Conservation (phyloP, 2,797 vertebrate genomes). For the Falco columbarius region DNA sequence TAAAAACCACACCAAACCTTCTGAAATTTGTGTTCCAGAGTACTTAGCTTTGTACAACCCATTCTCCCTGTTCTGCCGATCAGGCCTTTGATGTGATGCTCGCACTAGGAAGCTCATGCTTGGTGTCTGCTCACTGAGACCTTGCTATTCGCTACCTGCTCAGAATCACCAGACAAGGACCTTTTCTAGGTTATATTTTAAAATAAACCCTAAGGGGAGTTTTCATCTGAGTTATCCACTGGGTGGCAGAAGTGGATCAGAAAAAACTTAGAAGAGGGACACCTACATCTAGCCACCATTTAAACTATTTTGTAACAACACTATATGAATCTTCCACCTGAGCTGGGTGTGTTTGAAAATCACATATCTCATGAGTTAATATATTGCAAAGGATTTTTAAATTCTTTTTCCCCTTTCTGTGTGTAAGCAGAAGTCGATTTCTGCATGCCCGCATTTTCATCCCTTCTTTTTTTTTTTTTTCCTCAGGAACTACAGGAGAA, state of each 20-base stretch:
- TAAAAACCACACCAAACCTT: neutral
- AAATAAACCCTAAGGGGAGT: neutral
- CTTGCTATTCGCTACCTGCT: neutral
- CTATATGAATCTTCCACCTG: neutral
- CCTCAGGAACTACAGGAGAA: neutral
- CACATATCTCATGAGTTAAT: neutral
- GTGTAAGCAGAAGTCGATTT: neutral
- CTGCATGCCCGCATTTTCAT: neutral
- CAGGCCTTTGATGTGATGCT: neutral
- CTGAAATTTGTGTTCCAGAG: neutral
- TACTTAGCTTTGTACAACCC: neutral
- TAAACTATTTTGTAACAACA: neutral
- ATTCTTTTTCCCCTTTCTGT: neutral
- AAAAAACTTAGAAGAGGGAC: neutral
- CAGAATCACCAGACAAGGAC: neutral
- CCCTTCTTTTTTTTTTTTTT: neutral
- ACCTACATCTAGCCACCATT: neutral
- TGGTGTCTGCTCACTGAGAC: neutral
- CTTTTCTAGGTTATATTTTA: neutral
- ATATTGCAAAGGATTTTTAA: neutral
- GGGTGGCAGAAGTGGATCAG: slow-evolving; percentile 56
- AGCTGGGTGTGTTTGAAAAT: neutral
- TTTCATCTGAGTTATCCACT: neutral
- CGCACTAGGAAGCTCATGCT: neutral
- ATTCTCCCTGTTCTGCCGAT: neutral